Evolutionary conservation across 30 jellyfish, hydroid and myxozoan species (phyloP), one percentile per base, ranked within the genome.

Genomic region (Calvadosia cruxmelitensis): DNA sequence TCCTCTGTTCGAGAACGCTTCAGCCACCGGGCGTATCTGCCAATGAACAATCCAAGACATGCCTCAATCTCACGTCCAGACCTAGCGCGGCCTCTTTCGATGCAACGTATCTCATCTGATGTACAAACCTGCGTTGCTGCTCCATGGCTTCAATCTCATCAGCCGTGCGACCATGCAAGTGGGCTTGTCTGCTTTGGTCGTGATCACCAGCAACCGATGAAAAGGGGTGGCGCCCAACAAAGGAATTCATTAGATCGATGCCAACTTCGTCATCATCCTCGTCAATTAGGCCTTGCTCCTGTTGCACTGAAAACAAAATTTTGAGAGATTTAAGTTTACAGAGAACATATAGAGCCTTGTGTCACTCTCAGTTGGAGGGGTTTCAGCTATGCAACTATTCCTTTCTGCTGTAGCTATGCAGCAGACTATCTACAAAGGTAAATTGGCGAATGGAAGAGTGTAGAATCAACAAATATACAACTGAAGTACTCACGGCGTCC

Each of bases 171-270:
- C 99, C 99, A 30, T 91, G 93, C 61, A 91, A 66, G 49, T 77
- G 64, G 24, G 94, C 92, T 24, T 85, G 80, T 61, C 99, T 73
- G 3, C 87, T 70, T 24, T 84, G 84, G 69, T 91, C 99, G 50
- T 76, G 76, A 51, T 91, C 95, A 1, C 93, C 93, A 34, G 99
- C 99, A 31, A 91, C 95, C 52, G 93, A 68, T 29, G 99, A 80
- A 66, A 91, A 91, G 0, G 99, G 99, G 63, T 91, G 99, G 33
- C 99, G 79, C 31, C 99, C 99, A 74, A 91, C 95, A 57, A 72
- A 91, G 1, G 99, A 91, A 66, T 91, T 91, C n/a, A 91, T 71
- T 53, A 91, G 67, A 67, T 91, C 99, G 36, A 91, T 64, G 16
- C 99, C 95, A 24, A 71, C 70, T 27, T 70, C 82, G 23, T 70